Base-by-base conservation (phyloP, 2,888 invertebrate species). In the Rhodophaea formosa region DNA sequence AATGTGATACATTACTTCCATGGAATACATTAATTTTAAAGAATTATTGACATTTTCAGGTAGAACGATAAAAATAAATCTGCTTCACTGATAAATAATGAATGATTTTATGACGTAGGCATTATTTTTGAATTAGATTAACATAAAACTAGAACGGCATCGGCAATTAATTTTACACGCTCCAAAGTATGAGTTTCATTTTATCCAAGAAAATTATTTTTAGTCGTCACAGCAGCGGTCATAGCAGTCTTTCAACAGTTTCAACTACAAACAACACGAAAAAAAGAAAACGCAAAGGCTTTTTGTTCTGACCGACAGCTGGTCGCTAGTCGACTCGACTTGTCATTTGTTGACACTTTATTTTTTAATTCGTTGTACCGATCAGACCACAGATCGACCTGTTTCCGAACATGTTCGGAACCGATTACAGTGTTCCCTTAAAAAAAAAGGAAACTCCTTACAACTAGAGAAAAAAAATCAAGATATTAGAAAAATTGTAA, bases 1-100 rank as follows among this genome's bases (percentile, higher is more conserved):
- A 70, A 90, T 77, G 62, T 86, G 82, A 79, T 80, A 84, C 88
- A 91, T 88, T 67, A 68, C 74, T 63, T 43, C 53, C 42, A 58
- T 5, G 10, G 32, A 8, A 16, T 17, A 7, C 51, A 51, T 51
- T 14, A 17, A 15, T 35, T 8, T 8, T 15, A 10, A 51, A 1
- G 6, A 51, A 51, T 16, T 39, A 39, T n/a, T 39, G n/a, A 12
- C 16, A 35, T 14, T 49, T 14, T 29, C 30, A 32, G 10, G 8
- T 35, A 17, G 17, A 16, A 35, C 16, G 3, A 8, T 8, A 14
- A 15, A 2, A 32, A 32, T 39, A 39, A 39, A 39, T 39, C 39
- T n/a, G 12, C 39, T n/a, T 39, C 6, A 6, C 1, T 39, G n/a
- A 14, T 49, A 30, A 32, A 32, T 49, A 32, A 32, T 49, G 32